Evolutionary conservation across 2,113 vertebrate species (phyloP).

Genomic region (Marmota flaviventris): DNA sequence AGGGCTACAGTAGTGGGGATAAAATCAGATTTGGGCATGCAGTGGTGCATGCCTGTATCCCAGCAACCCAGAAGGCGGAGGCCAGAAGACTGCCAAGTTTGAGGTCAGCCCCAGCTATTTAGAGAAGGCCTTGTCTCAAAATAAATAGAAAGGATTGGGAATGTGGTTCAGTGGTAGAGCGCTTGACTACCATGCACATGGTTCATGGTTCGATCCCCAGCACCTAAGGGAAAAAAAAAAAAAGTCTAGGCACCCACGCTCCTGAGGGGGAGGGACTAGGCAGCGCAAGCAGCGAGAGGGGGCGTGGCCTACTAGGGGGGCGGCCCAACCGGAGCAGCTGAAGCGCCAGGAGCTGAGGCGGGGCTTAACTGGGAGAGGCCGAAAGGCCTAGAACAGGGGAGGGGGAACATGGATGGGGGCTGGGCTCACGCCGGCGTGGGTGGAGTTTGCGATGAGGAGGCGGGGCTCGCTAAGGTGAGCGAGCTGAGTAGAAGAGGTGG

Average conservation of each 20-base stretch:
- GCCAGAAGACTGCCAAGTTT: not conserved
- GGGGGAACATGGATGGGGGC: not conserved
- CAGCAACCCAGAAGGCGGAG: not conserved
- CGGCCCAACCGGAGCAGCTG: not conserved
- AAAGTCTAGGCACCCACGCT: not conserved
- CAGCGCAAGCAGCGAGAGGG: rapidly evolving
- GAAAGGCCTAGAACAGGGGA: slow-evolving; percentile 59
- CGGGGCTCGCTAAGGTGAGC: no score
- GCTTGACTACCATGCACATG: not conserved
- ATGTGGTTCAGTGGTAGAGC: not conserved
- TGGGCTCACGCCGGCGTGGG: rapidly evolving
- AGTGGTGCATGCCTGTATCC: not conserved
- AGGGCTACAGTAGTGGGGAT: not conserved
- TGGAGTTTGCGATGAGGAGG: not conserved
- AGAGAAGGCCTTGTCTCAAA: not conserved
- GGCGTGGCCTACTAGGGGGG: not conserved
- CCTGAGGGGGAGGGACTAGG: not conserved
- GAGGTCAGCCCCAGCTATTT: not conserved
- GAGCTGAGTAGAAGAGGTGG: not conserved
- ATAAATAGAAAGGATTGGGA: not conserved
- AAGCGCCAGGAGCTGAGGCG: not conserved
- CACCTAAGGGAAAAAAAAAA: not conserved
- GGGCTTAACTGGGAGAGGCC: not conserved
- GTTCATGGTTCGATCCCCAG: not conserved
- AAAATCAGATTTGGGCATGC: not conserved